Percentiles rank a stretch among this genome's conserved stretches.
Evolutionary conservation across 2,888 invertebrate genomes (phyloP).

Genomic region (Notodonta ziczac): DNA sequence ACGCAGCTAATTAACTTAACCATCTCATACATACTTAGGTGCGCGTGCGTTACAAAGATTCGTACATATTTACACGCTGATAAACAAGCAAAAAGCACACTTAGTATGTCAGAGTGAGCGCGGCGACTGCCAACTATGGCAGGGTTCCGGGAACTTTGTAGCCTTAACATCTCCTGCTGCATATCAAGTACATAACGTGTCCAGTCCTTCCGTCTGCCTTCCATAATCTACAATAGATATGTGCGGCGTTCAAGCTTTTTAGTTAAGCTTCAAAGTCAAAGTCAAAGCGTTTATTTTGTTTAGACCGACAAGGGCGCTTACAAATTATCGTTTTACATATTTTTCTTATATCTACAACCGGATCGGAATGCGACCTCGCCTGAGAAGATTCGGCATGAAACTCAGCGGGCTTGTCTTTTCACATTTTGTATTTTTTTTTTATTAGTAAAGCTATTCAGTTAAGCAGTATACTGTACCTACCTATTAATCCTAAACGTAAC

Average conservation of each 20-base stretch:
- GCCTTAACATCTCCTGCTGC: conserved; percentile 53
- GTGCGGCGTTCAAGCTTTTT: conserved; percentile 13
- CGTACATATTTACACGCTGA: conserved; percentile 24
- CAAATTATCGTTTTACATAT: too few relatives aligned
- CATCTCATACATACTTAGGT: conserved; percentile 1
- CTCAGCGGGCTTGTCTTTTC: too few relatives aligned
- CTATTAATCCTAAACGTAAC: too few relatives aligned
- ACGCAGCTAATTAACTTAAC: conserved; percentile 1
- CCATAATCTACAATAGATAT: conserved; percentile 23
- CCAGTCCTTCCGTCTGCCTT: conserved; percentile 59
- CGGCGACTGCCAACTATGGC: conserved; percentile 50
- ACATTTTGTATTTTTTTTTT: too few relatives aligned
- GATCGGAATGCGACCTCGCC: too few relatives aligned
- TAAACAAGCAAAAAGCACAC: conserved; percentile 43
- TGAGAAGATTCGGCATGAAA: too few relatives aligned
- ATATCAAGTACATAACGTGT: conserved; percentile 68
- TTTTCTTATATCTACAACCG: too few relatives aligned
- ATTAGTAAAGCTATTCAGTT: too few relatives aligned
- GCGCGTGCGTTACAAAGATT: conserved; percentile 11
- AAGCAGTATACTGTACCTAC: too few relatives aligned
- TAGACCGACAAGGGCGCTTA: too few relatives aligned
- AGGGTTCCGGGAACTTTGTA: conserved; percentile 68
- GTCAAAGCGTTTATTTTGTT: too few relatives aligned
- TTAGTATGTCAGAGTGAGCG: conserved; percentile 46
- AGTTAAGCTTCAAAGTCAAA: too few relatives aligned